Conservation (phyloP, 2,888 invertebrate genomes). For the Tolmerus cingulatus region DNA sequence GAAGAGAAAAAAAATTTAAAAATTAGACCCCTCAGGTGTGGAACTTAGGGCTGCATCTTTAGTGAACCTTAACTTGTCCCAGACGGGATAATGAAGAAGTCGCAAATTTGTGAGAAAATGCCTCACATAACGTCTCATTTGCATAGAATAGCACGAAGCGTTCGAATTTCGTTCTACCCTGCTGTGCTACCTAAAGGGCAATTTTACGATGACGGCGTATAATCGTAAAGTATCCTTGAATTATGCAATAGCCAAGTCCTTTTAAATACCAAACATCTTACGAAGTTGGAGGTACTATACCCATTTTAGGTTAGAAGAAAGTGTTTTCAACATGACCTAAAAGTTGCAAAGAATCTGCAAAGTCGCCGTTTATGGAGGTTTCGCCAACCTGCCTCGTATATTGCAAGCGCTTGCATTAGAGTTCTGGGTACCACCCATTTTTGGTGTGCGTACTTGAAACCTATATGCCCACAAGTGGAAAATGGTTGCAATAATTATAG, state of each 20-base stretch:
- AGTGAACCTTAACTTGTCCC: not conserved
- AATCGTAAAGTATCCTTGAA: not conserved
- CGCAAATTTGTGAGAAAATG: not conserved
- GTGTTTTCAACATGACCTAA: not conserved
- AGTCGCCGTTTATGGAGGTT: not conserved
- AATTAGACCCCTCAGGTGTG: not conserved
- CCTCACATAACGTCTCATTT: not conserved
- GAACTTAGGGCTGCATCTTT: not conserved
- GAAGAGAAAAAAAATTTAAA: not conserved
- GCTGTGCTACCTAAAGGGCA: not conserved
- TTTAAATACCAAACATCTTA: not conserved
- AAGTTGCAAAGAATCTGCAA: not conserved
- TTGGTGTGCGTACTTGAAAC: not conserved
- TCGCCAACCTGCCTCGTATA: not conserved
- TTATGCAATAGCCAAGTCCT: not conserved
- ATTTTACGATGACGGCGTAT: not conserved
- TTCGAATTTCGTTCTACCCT: not conserved
- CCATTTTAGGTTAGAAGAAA: not conserved
- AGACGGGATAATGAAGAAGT: not conserved
- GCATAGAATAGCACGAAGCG: not conserved
- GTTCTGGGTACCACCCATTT: not conserved
- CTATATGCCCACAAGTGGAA: not conserved
- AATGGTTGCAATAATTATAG: not conserved
- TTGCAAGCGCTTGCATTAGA: not conserved
- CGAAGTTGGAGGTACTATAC: not conserved